A percentile compares a stretch with the other conserved stretches of the same genome.
These are phyloP conservation scores for Centropyge bicolor DNA, from an alignment of 2,797 vertebrate species.

Conservation along the genomic window DNA sequence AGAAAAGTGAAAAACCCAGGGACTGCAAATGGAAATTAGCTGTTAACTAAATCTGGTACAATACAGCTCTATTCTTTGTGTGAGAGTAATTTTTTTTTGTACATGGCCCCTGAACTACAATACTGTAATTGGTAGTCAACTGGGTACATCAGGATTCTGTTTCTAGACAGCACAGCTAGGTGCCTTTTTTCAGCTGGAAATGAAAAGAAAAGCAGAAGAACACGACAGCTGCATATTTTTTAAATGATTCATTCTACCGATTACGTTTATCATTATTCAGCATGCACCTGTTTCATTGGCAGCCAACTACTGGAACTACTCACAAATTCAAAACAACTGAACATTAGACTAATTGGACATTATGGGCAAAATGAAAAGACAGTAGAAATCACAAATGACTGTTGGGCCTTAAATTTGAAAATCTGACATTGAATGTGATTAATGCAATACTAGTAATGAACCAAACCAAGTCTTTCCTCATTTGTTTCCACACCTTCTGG, in stretches of 20 bases:
- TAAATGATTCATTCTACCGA: background rate
- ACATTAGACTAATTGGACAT: background rate
- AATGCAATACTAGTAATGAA: background rate
- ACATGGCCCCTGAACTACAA: background rate
- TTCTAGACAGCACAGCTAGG: background rate
- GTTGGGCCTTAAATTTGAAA: background rate
- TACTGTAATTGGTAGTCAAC: background rate
- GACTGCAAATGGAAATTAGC: background rate
- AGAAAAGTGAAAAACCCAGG: background rate
- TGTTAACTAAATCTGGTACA: background rate
- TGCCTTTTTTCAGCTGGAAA: background rate
- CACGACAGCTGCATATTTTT: background rate
- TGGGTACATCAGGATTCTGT: background rate
- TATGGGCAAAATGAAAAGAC: background rate
- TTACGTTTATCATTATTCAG: background rate
- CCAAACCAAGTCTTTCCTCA: background rate
- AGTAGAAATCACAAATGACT: background rate
- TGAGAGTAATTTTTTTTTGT: background rate
- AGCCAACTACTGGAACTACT: background rate
- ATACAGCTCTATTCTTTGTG: background rate
- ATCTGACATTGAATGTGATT: background rate
- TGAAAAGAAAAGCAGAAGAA: background rate
- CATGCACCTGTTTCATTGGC: background rate
- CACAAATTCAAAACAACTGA: background rate
- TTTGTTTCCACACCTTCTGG: background rate